Conservation (phyloP, 2,888 invertebrate species). For the Trichopoda pennipes region DNA sequence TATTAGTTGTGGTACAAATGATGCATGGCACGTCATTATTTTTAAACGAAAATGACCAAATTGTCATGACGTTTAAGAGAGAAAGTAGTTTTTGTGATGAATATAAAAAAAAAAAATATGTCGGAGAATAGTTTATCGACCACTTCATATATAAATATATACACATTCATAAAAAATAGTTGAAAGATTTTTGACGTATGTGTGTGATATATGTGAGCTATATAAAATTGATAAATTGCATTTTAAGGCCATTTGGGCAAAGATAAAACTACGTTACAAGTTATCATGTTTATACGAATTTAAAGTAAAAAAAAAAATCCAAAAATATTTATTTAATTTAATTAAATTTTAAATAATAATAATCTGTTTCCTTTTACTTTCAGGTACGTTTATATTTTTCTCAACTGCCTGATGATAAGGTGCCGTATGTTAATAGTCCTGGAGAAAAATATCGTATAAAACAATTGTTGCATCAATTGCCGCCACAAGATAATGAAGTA, state of each 20-base stretch:
- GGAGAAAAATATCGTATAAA: constrained; percentile 96
- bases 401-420: constrained; percentile 96
- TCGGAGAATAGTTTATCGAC: neutral
- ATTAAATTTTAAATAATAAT: constrained; percentile 39
- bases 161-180: neutral
- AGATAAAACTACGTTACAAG: constrained; percentile 12
- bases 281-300: constrained; percentile 5
- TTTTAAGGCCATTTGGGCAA: constrained; percentile 41
- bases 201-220: neutral
- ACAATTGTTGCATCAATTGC: constrained; percentile 96
- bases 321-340: neutral
- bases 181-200: neutral
- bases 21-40: constrained; percentile 61
- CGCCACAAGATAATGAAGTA: constrained; percentile 97
- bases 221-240: constrained; percentile 53
- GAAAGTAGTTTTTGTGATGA: constrained; percentile 60
- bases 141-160: neutral
- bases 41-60: constrained; percentile 67
- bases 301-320: constrained; percentile 2
- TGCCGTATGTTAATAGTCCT: constrained; percentile 97
- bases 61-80: constrained; percentile 61
- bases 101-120: constrained; percentile 24
- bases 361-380: constrained; percentile 54
- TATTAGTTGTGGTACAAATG: constrained; percentile 48
- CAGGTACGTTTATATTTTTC: constrained; percentile 99